Base-by-base conservation (phyloP, 1,140 invertebrate species). In the Melanaphis sacchari region DNA sequence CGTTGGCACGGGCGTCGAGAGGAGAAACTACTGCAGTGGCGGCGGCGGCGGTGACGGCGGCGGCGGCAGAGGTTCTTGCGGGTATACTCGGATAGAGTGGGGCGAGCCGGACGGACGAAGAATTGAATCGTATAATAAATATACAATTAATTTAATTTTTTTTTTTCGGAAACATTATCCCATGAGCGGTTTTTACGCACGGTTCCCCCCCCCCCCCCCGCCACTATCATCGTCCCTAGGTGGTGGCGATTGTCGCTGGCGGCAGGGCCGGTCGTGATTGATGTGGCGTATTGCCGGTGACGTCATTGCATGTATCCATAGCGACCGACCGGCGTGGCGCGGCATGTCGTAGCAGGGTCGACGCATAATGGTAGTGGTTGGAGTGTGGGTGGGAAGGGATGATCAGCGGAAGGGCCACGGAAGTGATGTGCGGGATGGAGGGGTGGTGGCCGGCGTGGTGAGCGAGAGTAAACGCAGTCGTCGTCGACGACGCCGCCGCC, bases 281-380 rank as follows among this genome's bases (percentile, higher is more conserved):
- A 92, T 92, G 90, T 82, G 90, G 90, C 90, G 90, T 49, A 92
- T n/a, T 81, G 66, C 76, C 43, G 66, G 66, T 92, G 91, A 92
- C 91, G 91, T 92, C 91, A 92, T 92, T 92, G 91, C 76, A 76
- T 84, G 91, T 92, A 92, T 92, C 91, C 76, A 92, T 92, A 81
- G 76, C 43, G 43, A 92, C 91, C 59, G 36, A 36, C 24, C 59
- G 59, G 54, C 52, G 52, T 24, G 88, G 88, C 49, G 88, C 54
- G 59, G 31, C 59, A n/a, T 76, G 11, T 21, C 31, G 59, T 76
- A 76, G 59, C 59, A n/a, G 59, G 59, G 59, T 76, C 59, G 59
- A 76, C 59, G 59, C 31, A 76, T n/a, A 22, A 76, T 5, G 38
- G 89, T 49, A 49, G 46, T 15, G 46, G 11, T 49, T 21, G 24